Evolutionary conservation across 1,140 invertebrate genomes (phyloP), one percentile per base, ranked within the genome.

Genomic region (Globodera ellingtonae): DNA sequence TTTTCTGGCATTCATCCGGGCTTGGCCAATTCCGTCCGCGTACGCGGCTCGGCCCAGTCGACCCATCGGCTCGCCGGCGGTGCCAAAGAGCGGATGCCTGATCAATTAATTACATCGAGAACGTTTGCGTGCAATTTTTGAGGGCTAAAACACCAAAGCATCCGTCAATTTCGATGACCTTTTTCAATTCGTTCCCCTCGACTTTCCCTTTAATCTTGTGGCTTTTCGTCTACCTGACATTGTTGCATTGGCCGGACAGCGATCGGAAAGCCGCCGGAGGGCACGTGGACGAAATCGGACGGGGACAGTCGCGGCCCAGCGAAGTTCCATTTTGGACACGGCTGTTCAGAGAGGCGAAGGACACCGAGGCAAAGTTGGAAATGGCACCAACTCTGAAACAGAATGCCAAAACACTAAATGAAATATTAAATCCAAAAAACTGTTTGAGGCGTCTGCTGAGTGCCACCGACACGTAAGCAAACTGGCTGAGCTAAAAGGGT

Each of bases 171-270:
- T 35, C 35, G 35, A 35, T 3, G 35, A 35, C 35, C 35, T 35
- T 35, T 35, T 35, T 35, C 35, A 35, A 35, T 35, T 35, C 35
- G 35, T 35, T 35, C 35, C 35, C 35, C 35, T 35, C 35, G 35
- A 3, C 0, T 35, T 35, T 35, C 35, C 35, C 35, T 35, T 35
- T 35, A 52, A 52, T 10, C 15, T 10, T 4, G 9, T 6, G 52
- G 8, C 9, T 52, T 52, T 52, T 3, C 15, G 6, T 15, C 52
- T 15, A 62, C 56, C 56, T 62, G 46, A 84, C 84, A 69, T 84
- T 84, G 72, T 84, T 84, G 52, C 84, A 85, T 15, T 77, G 65
- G 66, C 84, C 84, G 44, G 78, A 73, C 46, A 82, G n/a, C 21
- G 73, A 71, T 35, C 84, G 85, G 59, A 84, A 85, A 66, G 21